A percentile compares a stretch with the other conserved stretches of the same genome.
These are phyloP conservation scores for Adoxophyes honmai DNA, from an alignment of 1,140 invertebrate genomes.

Conservation along the genomic window DNA sequence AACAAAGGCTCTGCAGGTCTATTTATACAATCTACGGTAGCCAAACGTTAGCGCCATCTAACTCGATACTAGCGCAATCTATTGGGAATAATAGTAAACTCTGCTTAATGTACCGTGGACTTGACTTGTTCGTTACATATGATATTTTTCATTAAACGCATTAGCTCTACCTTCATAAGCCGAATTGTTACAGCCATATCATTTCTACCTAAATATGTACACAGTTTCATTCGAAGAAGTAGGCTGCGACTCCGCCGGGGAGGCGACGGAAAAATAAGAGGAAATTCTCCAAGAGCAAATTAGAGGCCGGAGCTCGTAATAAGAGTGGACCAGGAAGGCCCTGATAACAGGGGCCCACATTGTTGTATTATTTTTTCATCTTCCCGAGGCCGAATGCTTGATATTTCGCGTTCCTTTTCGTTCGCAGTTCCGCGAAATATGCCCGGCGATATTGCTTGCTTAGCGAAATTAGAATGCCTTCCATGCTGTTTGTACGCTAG, in stretches of 20 bases:
- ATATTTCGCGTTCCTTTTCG: slow-evolving; percentile 35
- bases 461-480: slow-evolving; percentile 1
- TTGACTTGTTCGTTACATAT: too few relatives aligned
- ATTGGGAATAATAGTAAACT: too few relatives aligned
- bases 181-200: slow-evolving; percentile 13
- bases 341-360: slow-evolving; percentile 47
- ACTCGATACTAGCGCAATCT: too few relatives aligned
- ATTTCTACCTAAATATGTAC: slow-evolving; percentile 19
- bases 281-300: slow-evolving; percentile 51
- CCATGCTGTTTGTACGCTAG: too few relatives aligned
- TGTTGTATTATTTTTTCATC: slow-evolving; percentile 60
- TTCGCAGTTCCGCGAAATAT: slow-evolving; percentile 9
- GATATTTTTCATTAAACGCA: too few relatives aligned
- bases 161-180: too few relatives aligned
- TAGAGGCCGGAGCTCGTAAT: slow-evolving; percentile 47
- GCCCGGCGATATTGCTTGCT: slow-evolving; percentile 6
- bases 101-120: too few relatives aligned
- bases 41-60: too few relatives aligned
- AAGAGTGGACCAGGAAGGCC: slow-evolving; percentile 48
- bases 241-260: slow-evolving; percentile 30
- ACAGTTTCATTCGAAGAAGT: slow-evolving; percentile 37
- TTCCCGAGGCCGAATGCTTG: slow-evolving; percentile 25
- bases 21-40: too few relatives aligned
- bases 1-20: too few relatives aligned
- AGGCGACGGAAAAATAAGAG: slow-evolving; percentile 50